Percentiles rank a stretch among this genome's conserved stretches.
Conservation (phyloP, 2,113 vertebrate genomes). For the Oceanodroma tethys region DNA sequence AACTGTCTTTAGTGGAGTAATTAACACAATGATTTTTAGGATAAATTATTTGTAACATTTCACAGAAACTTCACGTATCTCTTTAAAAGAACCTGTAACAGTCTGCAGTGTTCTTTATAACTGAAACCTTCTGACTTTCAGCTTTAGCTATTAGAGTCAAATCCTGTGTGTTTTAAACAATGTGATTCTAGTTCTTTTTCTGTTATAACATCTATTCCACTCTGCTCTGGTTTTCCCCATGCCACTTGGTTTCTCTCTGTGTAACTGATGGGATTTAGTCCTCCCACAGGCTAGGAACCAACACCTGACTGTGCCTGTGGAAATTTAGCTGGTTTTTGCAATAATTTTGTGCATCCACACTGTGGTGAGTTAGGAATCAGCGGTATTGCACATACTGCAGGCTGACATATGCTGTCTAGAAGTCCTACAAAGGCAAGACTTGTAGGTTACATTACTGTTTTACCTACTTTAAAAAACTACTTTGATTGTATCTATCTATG, state of each 20-base stretch:
- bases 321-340: background rate
- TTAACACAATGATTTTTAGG: background rate
- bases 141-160: background rate
- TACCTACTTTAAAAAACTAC: background rate
- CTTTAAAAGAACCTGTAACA: background rate
- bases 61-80: background rate
- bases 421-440: background rate
- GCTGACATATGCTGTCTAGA: background rate
- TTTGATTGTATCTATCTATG: background rate
- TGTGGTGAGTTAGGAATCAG: background rate
- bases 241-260: slow-evolving; percentile 33
- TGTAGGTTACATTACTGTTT: background rate
- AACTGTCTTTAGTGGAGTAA: background rate
- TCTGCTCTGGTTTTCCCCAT: background rate
- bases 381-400: background rate
- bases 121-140: background rate
- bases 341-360: background rate
- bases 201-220: background rate
- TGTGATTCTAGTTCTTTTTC: background rate
- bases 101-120: background rate
- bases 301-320: background rate
- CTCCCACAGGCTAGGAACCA: background rate
- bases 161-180: background rate
- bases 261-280: background rate
- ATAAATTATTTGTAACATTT: background rate